Percentiles rank a stretch among this genome's conserved stretches.
phyloP scores from a whole-genome alignment of 2,888 invertebrate genomes.

The Lycia hirtaria region DNA sequence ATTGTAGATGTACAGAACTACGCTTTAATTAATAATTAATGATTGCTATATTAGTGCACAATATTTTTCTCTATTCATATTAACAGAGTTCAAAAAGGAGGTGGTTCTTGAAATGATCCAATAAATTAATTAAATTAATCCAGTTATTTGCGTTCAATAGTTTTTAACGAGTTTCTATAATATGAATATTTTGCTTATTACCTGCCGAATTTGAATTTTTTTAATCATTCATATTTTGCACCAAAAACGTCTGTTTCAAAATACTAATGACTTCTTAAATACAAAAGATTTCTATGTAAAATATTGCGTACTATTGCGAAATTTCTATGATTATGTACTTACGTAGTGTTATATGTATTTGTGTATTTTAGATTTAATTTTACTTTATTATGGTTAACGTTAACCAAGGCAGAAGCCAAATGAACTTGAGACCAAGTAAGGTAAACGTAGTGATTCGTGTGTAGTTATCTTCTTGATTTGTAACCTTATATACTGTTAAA shows the following conservation, averaged over 20 bases:
- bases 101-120: too few relatives aligned
- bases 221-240: too few relatives aligned
- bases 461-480: not conserved
- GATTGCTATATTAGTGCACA: conserved; percentile 2
- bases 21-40: conserved; percentile 5
- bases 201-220: too few relatives aligned
- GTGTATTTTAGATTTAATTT: conserved; percentile 10
- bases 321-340: not conserved
- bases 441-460: conserved; percentile 27
- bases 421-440: conserved; percentile 40
- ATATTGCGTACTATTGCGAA: conserved; percentile 7
- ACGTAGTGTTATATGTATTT: not conserved
- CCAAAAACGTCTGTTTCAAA: not conserved
- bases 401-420: conserved; percentile 28
- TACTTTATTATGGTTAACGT: conserved; percentile 14
- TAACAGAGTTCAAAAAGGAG: not conserved
- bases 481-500: not conserved
- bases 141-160: too few relatives aligned
- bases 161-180: too few relatives aligned
- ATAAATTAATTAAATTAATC: too few relatives aligned
- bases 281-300: not conserved
- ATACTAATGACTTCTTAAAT: too few relatives aligned
- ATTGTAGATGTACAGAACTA: conserved; percentile 8
- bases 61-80: not conserved
- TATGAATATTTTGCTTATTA: too few relatives aligned